Conservation (phyloP, 2,888 invertebrate genomes). For the Ptychoptera contaminata region DNA sequence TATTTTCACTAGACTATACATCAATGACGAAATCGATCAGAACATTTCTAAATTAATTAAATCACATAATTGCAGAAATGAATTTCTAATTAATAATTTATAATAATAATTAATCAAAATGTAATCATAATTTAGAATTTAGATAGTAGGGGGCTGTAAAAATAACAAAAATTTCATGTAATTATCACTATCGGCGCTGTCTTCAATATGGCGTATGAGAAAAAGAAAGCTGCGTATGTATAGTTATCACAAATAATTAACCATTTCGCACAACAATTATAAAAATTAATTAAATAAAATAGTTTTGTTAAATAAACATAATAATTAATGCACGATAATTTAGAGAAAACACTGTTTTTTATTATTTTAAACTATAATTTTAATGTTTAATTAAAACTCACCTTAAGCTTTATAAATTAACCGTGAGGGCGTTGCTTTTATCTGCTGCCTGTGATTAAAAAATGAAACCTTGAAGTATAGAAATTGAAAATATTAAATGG, state of each 20-base stretch:
- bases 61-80: not conserved
- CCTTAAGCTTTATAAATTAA: conserved; percentile 35
- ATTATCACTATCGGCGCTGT: conserved; percentile 54
- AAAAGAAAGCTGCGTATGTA: conserved; percentile 6
- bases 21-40: not conserved
- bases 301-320: conserved; percentile 1
- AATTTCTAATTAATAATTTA: conserved; percentile 1
- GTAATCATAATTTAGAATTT: conserved; percentile 2
- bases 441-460: not conserved
- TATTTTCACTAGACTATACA: not conserved
- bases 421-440: conserved; percentile 39
- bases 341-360: no score
- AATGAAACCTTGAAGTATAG: no score
- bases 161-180: conserved; percentile 45
- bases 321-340: conserved; percentile 2
- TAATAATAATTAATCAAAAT: not conserved
- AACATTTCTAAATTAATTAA: not conserved
- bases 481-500: no score
- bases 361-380: not conserved
- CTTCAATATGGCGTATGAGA: conserved; percentile 37
- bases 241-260: not conserved
- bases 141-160: conserved; percentile 43
- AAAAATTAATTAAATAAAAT: not conserved
- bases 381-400: conserved; percentile 5
- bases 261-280: not conserved